These are phyloP conservation scores for Trypoxylus dichotomus DNA, from an alignment of 1,140 invertebrate genomes.

Conservation along the genomic window DNA sequence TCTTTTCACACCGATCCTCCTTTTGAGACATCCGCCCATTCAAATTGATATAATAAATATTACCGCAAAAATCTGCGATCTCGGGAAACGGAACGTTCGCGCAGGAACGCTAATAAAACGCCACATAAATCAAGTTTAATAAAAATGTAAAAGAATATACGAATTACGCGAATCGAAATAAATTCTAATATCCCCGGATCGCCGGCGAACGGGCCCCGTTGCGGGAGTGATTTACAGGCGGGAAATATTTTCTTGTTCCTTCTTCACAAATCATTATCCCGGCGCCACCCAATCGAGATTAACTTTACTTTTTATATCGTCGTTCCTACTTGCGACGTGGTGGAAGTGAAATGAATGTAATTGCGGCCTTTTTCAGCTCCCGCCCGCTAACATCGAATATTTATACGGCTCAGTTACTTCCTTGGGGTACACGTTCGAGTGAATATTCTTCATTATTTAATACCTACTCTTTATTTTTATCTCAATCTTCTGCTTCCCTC, in stretches of 20 bases:
- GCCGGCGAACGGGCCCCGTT: background rate
- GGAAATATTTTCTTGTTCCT: constrained; percentile 25
- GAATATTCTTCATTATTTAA: too few species aligned
- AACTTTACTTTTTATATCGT: constrained; percentile 13
- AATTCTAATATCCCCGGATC: constrained; percentile 27
- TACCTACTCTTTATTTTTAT: too few species aligned
- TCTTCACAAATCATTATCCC: constrained; percentile 22
- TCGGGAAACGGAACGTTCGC: constrained; percentile 24
- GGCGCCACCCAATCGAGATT: constrained; percentile 12
- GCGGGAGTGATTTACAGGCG: background rate
- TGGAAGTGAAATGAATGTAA: background rate
- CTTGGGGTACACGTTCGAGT: background rate
- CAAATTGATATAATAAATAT: constrained; percentile 26
- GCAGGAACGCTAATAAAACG: constrained; percentile 27
- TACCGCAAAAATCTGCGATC: constrained; percentile 24
- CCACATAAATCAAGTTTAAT: constrained; percentile 29
- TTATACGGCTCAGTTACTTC: background rate
- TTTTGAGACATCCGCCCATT: background rate
- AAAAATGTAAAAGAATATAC: constrained; percentile 31
- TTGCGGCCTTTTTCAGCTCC: background rate
- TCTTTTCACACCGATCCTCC: background rate
- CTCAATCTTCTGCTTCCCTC: too few species aligned
- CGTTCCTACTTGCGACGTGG: background rate
- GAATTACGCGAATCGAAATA: constrained; percentile 29
- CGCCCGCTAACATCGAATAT: background rate